A percentile compares a stretch with the other conserved stretches of the same genome.
These are phyloP conservation scores for Dioctria rufipes DNA, from an alignment of 2,888 invertebrate genomes.

Conservation along the genomic window DNA sequence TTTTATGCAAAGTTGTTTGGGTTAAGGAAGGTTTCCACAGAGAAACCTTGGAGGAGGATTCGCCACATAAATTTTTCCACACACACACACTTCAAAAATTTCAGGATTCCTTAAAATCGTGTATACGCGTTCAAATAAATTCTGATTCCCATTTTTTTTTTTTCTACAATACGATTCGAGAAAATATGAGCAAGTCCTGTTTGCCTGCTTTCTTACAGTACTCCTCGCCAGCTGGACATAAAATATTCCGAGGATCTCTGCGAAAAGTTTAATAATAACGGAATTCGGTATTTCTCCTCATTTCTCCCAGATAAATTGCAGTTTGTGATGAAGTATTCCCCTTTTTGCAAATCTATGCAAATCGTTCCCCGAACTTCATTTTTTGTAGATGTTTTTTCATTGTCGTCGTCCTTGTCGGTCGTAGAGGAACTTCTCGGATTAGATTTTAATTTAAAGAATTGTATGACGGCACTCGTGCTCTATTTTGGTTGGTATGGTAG, in stretches of 20 bases:
- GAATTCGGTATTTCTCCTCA: conserved; percentile 12
- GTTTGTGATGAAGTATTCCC: too few species aligned
- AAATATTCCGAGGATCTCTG: background rate
- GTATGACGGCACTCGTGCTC: background rate
- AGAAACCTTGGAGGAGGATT: too few species aligned
- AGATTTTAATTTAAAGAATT: conserved; percentile 31
- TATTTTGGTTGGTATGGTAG: too few species aligned
- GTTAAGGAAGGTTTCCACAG: too few species aligned
- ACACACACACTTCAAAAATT: too few species aligned
- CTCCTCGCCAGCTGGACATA: background rate
- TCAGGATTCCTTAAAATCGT: too few species aligned
- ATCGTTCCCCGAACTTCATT: conserved; percentile 2
- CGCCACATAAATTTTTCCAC: too few species aligned
- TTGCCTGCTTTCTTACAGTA: background rate
- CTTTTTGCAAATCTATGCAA: background rate
- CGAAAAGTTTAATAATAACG: background rate
- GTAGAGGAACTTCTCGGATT: background rate
- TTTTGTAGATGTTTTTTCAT: background rate
- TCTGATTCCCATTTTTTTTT: background rate
- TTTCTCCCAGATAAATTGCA: too few species aligned
- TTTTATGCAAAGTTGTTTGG: too few species aligned
- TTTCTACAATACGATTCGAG: conserved; percentile 25
- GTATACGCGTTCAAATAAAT: too few species aligned
- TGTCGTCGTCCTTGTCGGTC: background rate
- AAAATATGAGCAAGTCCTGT: background rate